phyloP scores from a whole-genome alignment of 2,113 vertebrate species.

The Rhea americana region DNA sequence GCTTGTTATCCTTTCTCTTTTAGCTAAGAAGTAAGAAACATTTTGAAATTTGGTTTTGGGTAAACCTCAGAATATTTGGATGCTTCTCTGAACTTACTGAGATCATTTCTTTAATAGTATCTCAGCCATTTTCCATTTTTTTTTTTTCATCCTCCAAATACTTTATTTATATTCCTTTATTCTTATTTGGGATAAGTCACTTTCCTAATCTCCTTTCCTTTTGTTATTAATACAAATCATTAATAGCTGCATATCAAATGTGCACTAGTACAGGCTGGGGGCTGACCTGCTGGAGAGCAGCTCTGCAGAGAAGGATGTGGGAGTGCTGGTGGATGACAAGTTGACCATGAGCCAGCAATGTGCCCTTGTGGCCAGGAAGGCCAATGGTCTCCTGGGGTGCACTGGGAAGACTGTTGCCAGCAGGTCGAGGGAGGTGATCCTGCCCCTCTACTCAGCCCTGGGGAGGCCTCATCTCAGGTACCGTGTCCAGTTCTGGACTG shows the following conservation, averaged over 20 bases:
- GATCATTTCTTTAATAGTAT: background rate
- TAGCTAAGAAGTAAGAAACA: background rate
- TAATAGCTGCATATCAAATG: background rate
- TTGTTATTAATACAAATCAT: background rate
- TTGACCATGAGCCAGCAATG: too few relatives aligned
- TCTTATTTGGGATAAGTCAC: background rate
- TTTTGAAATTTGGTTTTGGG: background rate
- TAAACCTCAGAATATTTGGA: background rate
- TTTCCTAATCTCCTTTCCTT: background rate
- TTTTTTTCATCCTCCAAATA: background rate
- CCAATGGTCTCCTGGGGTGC: too few relatives aligned
- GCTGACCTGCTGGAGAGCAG: too few relatives aligned
- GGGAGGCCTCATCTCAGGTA: too few relatives aligned
- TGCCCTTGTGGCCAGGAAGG: too few relatives aligned
- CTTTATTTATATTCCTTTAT: background rate
- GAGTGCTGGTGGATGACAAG: too few relatives aligned
- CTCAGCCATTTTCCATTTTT: background rate
- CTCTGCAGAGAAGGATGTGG: too few relatives aligned
- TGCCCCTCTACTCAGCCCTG: too few relatives aligned
- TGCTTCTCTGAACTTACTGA: background rate
- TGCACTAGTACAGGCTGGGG: too few relatives aligned
- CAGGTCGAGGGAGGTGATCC: too few relatives aligned
- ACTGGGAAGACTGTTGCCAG: too few relatives aligned
- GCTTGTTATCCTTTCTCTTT: background rate
- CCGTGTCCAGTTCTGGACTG: too few relatives aligned